Conservation (phyloP, 2,888 invertebrate genomes). For the Chymomyza fuscimana region DNA sequence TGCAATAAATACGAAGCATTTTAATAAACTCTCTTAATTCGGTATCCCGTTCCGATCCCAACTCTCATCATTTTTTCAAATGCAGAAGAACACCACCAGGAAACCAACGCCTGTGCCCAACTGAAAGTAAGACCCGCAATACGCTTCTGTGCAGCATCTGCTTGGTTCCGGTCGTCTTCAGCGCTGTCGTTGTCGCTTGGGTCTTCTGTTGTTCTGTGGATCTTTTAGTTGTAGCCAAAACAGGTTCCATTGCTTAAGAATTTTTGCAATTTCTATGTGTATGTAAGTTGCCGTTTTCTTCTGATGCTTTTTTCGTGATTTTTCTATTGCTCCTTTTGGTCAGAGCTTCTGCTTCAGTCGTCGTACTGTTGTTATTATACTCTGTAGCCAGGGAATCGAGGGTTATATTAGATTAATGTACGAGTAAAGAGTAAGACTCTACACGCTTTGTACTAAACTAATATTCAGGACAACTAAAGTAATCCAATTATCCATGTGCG, state of each 20-base stretch:
- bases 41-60: no score
- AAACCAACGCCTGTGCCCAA: not conserved
- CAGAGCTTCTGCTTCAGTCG: conserved; percentile 27
- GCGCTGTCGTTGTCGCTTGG: conserved; percentile 8
- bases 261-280: conserved; percentile 51
- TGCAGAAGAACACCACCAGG: no score
- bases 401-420: no score
- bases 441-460: no score
- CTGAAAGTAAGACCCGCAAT: not conserved
- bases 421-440: no score
- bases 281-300: conserved; percentile 29
- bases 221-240: conserved; percentile 37
- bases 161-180: conserved; percentile 60
- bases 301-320: conserved; percentile 45
- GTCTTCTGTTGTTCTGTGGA: conserved; percentile 6
- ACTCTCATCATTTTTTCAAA: no score
- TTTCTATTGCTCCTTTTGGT: conserved; percentile 64
- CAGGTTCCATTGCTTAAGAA: conserved; percentile 67
- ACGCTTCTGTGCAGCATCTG: conserved; percentile 40
- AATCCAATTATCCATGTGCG: no score
- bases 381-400: no score
- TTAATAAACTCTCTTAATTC: no score
- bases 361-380: no score
- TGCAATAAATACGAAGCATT: no score
- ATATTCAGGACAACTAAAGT: no score